Evolutionary conservation across 2,797 vertebrate genomes (phyloP), one percentile per base, ranked within the genome.

Genomic region (Taenioides sp.): DNA sequence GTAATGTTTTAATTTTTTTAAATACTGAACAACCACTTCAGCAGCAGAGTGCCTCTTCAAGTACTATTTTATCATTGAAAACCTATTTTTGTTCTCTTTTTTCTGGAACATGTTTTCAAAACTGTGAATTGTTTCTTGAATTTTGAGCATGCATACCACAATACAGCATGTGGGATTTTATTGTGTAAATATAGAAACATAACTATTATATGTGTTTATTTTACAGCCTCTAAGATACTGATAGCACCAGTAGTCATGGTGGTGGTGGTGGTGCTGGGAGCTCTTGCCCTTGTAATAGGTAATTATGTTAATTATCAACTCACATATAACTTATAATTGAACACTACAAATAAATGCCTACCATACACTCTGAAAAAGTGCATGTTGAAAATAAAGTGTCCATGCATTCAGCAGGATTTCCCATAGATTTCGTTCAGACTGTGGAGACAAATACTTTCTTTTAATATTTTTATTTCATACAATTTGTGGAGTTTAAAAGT

Each of bases 231-330:
- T 86, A 99, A 99, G 89, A 86, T 99, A 83, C 92, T 98, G 77
- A 91, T 99, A 80, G 95, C 96, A 72, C 98, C 97, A 31, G 79
- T 97, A 86, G 95, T 98, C 90, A 81, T 98, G 82, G 91, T 98
- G 81, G 91, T 99, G 88, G 95, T 96, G 81, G 91, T 98, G 91
- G 96, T 96, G 83, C 86, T 98, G 69, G 98, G 97, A 93, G 95
- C 96, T 25, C 88, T 99, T 82, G 96, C 96, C 65, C 91, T 98
- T 87, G 95, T 99, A 84, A 93, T 98, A 92, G 97, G 98, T 99
- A 96, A 97, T 73, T 62, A 55, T 78, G 66, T 73, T 57, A 68
- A 12, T 65, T 72, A 72, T 67, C 27, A 74, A 61, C 60, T 71
- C 78, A 65, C 63, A 23, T 25, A 57, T 23, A 57, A 40, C 37